These are phyloP conservation scores for Chinchilla lanigera DNA, from an alignment of 2,113 vertebrate species.

Conservation along the genomic window DNA sequence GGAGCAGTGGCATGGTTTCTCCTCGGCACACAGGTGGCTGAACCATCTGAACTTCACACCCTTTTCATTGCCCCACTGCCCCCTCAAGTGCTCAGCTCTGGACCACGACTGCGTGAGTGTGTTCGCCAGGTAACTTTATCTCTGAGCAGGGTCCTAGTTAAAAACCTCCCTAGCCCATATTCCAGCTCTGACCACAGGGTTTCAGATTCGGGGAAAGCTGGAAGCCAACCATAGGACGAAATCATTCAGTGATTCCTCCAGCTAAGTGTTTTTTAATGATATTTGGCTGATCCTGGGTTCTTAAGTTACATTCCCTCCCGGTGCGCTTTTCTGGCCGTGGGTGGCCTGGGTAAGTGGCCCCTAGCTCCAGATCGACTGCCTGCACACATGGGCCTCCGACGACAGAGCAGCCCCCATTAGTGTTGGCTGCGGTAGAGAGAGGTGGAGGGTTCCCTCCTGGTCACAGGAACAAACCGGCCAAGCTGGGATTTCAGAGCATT, in stretches of 20 bases:
- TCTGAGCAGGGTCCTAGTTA: neutral
- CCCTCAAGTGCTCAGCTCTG: no score
- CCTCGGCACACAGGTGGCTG: neutral
- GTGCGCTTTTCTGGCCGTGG: slow-evolving; percentile 72
- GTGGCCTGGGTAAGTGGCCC: slow-evolving; percentile 69
- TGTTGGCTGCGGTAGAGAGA: neutral
- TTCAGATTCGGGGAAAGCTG: slow-evolving; percentile 37
- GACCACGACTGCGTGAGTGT: rapidly evolving
- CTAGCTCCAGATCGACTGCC: neutral
- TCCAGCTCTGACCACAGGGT: neutral
- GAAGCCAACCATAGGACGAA: slow-evolving; percentile 14
- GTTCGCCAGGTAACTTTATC: neutral
- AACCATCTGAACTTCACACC: neutral
- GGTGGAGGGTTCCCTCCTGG: neutral
- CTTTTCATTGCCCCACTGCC: neutral
- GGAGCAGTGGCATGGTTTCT: neutral
- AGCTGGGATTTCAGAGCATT: slow-evolving; percentile 21
- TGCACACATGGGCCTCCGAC: neutral
- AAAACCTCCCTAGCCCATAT: no score
- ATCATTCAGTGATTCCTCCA: slow-evolving; percentile 47
- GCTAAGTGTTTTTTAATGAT: slow-evolving; percentile 70
- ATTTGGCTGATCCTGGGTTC: slow-evolving; percentile 65
- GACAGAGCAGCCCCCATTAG: neutral
- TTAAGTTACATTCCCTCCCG: slow-evolving; percentile 68
- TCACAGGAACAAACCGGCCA: neutral